Conservation (phyloP, 2,888 invertebrate species). For the Copidosoma aretas region DNA sequence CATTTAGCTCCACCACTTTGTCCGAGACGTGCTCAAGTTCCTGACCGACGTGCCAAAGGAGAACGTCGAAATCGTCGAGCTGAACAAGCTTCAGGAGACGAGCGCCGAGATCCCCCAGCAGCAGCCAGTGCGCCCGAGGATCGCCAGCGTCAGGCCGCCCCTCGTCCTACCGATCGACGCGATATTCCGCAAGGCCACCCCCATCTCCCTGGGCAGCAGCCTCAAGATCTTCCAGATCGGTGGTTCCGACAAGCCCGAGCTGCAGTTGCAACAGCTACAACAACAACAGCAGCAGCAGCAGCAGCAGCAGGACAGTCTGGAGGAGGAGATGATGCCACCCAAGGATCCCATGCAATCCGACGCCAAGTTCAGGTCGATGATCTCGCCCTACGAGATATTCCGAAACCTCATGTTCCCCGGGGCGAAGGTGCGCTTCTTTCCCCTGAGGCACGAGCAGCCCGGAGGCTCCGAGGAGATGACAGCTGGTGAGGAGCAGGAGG, state of each 20-base stretch:
- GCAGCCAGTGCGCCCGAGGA: too few relatives aligned
- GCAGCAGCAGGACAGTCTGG: slow-evolving; percentile 20
- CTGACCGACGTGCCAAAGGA: slow-evolving; percentile 25
- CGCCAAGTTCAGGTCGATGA: slow-evolving; percentile 26
- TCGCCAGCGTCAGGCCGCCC: too few relatives aligned
- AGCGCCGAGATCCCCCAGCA: neutral
- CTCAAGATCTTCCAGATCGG: slow-evolving; percentile 39
- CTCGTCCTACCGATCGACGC: slow-evolving; percentile 25
- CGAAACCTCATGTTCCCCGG: slow-evolving; percentile 14
- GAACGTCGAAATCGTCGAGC: slow-evolving; percentile 35
- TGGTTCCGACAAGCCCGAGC: neutral
- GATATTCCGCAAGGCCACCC: slow-evolving; percentile 24
- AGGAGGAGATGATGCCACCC: slow-evolving; percentile 23
- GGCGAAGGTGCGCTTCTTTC: too few relatives aligned
- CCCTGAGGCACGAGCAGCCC: neutral
- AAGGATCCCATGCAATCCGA: slow-evolving; percentile 17
- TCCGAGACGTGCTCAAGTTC: too few relatives aligned
- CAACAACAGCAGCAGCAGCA: neutral
- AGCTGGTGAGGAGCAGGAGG: slow-evolving; percentile 14
- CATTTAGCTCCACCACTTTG: too few relatives aligned
- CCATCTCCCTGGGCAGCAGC: slow-evolving; percentile 27
- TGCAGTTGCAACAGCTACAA: too few relatives aligned
- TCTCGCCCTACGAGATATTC: slow-evolving; percentile 28
- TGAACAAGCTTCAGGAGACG: slow-evolving; percentile 38
- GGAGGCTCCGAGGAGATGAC: neutral